phyloP scores from a whole-genome alignment of 2,888 invertebrate species.

The Barypeithes pellucidus region DNA sequence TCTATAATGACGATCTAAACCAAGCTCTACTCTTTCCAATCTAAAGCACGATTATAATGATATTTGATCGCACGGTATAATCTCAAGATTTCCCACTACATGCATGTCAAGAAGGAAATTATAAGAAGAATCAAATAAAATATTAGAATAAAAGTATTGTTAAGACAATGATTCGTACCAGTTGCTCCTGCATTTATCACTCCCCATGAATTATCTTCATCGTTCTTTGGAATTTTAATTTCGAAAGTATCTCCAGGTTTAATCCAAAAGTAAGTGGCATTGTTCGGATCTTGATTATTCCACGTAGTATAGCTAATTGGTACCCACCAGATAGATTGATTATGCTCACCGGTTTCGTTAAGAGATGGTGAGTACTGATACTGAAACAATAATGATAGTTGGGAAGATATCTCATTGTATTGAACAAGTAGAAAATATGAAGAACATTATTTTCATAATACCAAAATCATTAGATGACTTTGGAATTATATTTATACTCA shows the following conservation, averaged over 20 bases:
- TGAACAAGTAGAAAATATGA: too few species aligned
- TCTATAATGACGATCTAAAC: too few species aligned
- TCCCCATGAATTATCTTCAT: conserved; percentile 45
- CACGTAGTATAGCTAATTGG: conserved; percentile 73
- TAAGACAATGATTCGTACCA: conserved; percentile 30
- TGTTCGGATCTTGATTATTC: conserved; percentile 66
- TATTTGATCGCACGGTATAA: too few species aligned
- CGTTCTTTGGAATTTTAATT: conserved; percentile 40
- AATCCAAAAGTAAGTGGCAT: conserved; percentile 64
- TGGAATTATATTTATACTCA: too few species aligned
- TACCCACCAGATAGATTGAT: conserved; percentile 67
- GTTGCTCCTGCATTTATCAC: conserved; percentile 51
- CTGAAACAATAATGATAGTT: conserved; percentile 4
- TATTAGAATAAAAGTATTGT: too few species aligned
- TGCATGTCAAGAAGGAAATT: too few species aligned
- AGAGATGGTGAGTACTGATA: conserved; percentile 1
- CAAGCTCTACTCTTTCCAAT: too few species aligned
- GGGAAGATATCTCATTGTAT: background rate
- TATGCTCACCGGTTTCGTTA: background rate
- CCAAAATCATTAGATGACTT: too few species aligned
- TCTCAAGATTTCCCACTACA: too few species aligned
- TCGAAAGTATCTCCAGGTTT: conserved; percentile 38
- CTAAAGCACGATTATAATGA: too few species aligned
- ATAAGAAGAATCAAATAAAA: background rate
- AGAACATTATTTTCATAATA: too few species aligned